These are phyloP conservation scores for Synchiropus splendidus DNA, from an alignment of 2,113 vertebrate species.

Conservation along the genomic window DNA sequence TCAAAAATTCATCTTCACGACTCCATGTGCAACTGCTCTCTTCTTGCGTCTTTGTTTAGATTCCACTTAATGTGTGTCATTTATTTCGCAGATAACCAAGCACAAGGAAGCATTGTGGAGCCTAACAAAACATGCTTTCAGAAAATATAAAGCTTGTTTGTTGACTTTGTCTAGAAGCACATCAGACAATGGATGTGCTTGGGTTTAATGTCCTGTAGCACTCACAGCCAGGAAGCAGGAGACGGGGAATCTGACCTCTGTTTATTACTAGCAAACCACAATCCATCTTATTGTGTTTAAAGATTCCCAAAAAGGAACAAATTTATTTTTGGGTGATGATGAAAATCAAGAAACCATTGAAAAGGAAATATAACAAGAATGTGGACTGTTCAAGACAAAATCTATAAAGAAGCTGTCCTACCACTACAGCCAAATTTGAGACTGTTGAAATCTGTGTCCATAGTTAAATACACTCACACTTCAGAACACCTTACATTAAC, in stretches of 20 bases:
- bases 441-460: no score
- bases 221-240: conserved; percentile 47
- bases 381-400: no score
- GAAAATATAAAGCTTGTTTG: conserved; percentile 76
- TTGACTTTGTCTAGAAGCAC: conserved; percentile 75
- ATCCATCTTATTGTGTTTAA: conserved; percentile 1
- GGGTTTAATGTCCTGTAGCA: conserved; percentile 43
- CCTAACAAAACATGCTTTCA: conserved; percentile 79
- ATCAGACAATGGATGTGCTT: conserved; percentile 62
- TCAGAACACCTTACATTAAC: no score
- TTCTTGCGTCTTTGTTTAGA: conserved; percentile 66
- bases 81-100: conserved; percentile 72
- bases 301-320: no score
- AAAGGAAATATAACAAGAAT: no score
- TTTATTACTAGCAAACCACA: conserved; percentile 17
- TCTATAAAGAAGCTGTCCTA: no score
- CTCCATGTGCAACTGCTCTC: conserved; percentile 67
- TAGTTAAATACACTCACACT: no score
- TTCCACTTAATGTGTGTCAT: conserved; percentile 76
- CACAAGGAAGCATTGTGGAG: conserved; percentile 83
- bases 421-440: no score
- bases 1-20: conserved; percentile 21
- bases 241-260: conserved; percentile 24
- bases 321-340: no score
- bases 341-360: no score